phyloP scores from a whole-genome alignment of 2,113 vertebrate genomes.

The Xenopus borealis region DNA sequence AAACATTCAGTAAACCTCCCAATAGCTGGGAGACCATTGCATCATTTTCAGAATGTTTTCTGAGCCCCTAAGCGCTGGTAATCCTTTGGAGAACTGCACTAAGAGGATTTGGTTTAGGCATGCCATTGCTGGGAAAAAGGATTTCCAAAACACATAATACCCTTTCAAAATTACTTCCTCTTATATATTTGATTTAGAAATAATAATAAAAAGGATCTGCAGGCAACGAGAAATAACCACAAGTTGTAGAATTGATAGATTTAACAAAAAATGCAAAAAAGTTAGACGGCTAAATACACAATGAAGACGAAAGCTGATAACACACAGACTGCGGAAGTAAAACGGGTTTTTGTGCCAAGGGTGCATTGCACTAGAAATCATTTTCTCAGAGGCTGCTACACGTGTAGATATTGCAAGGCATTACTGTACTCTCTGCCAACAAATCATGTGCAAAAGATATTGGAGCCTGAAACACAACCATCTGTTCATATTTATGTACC shows the following conservation, averaged over 20 bases:
- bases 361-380: too few relatives aligned
- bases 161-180: conserved; percentile 21
- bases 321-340: too few relatives aligned
- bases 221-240: conserved; percentile 1
- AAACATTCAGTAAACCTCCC: conserved; percentile 14
- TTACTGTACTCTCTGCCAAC: too few relatives aligned
- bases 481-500: too few relatives aligned
- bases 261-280: conserved; percentile 6
- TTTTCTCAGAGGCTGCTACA: too few relatives aligned
- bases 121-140: conserved; percentile 32
- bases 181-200: conserved; percentile 14
- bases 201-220: conserved; percentile 10
- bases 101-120: conserved; percentile 38
- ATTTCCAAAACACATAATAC: conserved; percentile 16
- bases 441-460: too few relatives aligned
- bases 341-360: too few relatives aligned
- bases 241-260: too few relatives aligned
- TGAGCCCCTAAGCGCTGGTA: conserved; percentile 39
- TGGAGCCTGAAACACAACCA: too few relatives aligned
- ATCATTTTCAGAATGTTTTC: conserved; percentile 18
- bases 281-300: too few relatives aligned
- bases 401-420: too few relatives aligned
- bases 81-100: conserved; percentile 32
- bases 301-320: too few relatives aligned
- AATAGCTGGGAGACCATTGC: background rate